These are phyloP conservation scores for Spondyliosoma cantharus DNA, from an alignment of 2,797 vertebrate genomes.

Conservation along the genomic window DNA sequence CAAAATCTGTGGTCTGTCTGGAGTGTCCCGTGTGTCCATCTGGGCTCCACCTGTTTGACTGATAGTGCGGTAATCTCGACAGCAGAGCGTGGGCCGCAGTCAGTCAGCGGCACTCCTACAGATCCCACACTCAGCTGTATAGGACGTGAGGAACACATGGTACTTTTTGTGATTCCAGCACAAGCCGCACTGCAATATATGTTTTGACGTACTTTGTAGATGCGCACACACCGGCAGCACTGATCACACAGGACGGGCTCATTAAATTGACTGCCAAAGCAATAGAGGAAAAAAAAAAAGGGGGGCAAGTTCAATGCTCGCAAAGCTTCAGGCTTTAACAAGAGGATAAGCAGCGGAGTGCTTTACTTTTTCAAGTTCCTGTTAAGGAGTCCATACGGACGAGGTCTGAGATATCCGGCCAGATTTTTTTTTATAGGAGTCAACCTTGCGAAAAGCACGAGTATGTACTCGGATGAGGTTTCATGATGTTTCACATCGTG, in stretches of 20 bases:
- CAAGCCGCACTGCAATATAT: not conserved
- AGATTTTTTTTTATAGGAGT: too few relatives aligned
- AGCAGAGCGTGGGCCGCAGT: conserved; percentile 41
- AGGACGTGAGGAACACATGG: not conserved
- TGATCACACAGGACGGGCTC: not conserved
- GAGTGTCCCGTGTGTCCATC: conserved; percentile 29
- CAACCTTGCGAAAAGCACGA: not conserved
- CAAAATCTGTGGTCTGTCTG: conserved; percentile 23
- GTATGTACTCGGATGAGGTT: not conserved
- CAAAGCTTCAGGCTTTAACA: conserved; percentile 1
- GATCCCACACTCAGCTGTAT: conserved; percentile 12
- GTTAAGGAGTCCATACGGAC: not conserved
- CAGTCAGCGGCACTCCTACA: not conserved
- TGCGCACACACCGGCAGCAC: not conserved
- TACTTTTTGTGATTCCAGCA: not conserved
- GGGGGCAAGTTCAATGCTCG: not conserved
- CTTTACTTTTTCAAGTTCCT: not conserved
- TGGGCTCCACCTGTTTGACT: conserved; percentile 44
- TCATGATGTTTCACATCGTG: too few relatives aligned
- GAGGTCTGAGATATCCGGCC: not conserved
- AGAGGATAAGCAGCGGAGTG: conserved; percentile 3
- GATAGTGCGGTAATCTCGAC: conserved; percentile 31
- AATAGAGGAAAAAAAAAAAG: conserved; percentile 5
- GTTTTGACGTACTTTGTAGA: conserved; percentile 24
- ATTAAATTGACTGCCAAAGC: conserved; percentile 31